Conservation (phyloP, 2,888 invertebrate species). For the Epinotia brunnichana region DNA sequence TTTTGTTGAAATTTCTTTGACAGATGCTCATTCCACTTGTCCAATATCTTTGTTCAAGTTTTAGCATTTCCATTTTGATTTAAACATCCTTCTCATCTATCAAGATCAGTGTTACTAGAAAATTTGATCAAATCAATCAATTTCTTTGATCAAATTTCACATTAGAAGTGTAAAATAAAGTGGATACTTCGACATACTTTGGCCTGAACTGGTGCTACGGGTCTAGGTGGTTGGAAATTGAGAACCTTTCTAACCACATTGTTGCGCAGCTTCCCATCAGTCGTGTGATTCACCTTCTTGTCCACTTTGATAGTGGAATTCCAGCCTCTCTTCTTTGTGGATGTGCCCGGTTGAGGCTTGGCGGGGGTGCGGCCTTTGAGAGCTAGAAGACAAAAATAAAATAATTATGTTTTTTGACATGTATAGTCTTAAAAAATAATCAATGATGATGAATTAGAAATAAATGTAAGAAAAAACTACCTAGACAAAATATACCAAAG, state of each 20-base stretch:
- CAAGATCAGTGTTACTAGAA: no score
- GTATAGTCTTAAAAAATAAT: no score
- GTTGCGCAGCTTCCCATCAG: conserved; percentile 61
- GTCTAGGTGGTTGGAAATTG: conserved; percentile 63
- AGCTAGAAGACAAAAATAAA: conserved; percentile 54
- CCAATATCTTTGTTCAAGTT: no score
- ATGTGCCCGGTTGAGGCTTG: conserved; percentile 51
- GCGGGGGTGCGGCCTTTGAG: conserved; percentile 57
- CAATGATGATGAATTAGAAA: no score
- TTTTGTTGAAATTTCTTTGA: no score
- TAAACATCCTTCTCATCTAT: no score
- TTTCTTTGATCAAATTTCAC: no score
- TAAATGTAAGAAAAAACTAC: no score
- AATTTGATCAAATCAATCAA: no score
- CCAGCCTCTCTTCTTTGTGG: conserved; percentile 68
- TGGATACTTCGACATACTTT: conserved; percentile 31
- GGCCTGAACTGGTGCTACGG: conserved; percentile 47
- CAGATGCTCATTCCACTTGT: no score
- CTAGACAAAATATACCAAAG: no score
- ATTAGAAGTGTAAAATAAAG: conserved; percentile 21
- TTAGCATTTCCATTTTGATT: no score
- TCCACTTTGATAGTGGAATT: conserved; percentile 74
- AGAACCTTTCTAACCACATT: conserved; percentile 72
- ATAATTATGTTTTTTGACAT: neutral
- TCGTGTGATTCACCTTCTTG: conserved; percentile 65